Evolutionary conservation across 1,140 invertebrate species (phyloP).

Genomic region (Hylyphantes graminicola): DNA sequence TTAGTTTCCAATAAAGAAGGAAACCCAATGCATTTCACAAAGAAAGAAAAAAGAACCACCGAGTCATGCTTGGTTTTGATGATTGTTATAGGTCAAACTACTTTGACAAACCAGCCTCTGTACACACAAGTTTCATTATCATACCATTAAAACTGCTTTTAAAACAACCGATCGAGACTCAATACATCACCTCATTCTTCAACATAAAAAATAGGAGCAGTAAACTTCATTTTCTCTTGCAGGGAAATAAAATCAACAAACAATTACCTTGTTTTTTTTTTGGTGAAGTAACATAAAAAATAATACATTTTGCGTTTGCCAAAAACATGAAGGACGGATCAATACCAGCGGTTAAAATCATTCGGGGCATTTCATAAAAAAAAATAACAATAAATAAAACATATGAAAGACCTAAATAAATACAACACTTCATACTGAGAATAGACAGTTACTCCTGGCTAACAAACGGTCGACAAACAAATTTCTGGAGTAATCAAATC

Average conservation of each 20-base stretch:
- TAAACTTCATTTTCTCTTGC: slow-evolving; percentile 6
- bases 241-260: slow-evolving; percentile 34
- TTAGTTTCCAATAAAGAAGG: too few relatives aligned
- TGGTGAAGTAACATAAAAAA: background rate
- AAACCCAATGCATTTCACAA: too few relatives aligned
- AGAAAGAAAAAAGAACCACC: too few relatives aligned
- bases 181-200: background rate
- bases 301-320: too few relatives aligned
- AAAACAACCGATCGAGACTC: background rate
- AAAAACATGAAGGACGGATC: background rate
- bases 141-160: slow-evolving; percentile 11
- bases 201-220: slow-evolving; percentile 5
- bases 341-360: slow-evolving; percentile 2
- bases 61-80: slow-evolving; percentile 18
- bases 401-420: slow-evolving; percentile 5
- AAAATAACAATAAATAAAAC: slow-evolving; percentile 17
- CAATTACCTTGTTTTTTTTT: slow-evolving; percentile 24
- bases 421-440: slow-evolving; percentile 1
- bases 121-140: background rate
- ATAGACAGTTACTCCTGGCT: background rate
- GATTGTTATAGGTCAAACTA: background rate
- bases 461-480: background rate
- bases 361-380: slow-evolving; percentile 12
- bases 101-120: background rate
- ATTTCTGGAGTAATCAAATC: slow-evolving; percentile 6